Conservation (phyloP, 2,888 invertebrate genomes). For the Heteropelma amictum region DNA sequence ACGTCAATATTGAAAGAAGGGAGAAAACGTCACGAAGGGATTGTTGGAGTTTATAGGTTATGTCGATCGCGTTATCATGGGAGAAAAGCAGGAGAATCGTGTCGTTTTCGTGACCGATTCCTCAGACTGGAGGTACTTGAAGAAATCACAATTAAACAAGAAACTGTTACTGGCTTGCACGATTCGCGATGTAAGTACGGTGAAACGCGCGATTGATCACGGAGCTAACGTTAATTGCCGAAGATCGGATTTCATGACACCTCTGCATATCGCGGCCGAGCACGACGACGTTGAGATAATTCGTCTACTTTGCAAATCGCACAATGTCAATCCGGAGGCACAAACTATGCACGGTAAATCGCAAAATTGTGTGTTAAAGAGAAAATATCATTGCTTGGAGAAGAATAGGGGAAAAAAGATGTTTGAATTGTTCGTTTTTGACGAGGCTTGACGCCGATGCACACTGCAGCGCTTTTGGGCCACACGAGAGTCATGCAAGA, state of each 20-base stretch:
- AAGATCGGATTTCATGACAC: slow-evolving; percentile 45
- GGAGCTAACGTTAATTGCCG: slow-evolving; percentile 57
- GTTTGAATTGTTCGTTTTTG: too few relatives aligned
- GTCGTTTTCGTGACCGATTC: slow-evolving; percentile 7
- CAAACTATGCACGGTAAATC: slow-evolving; percentile 49
- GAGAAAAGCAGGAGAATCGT: slow-evolving; percentile 25
- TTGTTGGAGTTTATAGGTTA: too few relatives aligned
- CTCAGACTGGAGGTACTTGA: slow-evolving; percentile 25
- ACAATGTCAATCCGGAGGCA: slow-evolving; percentile 10
- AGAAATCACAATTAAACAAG: slow-evolving; percentile 44
- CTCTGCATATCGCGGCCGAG: slow-evolving; percentile 55
- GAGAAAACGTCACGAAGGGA: too few relatives aligned
- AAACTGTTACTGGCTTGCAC: slow-evolving; percentile 54
- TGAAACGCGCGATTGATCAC: slow-evolving; percentile 30
- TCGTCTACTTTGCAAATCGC: slow-evolving; percentile 36
- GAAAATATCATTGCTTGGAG: too few relatives aligned
- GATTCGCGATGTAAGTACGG: slow-evolving; percentile 43
- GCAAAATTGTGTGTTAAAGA: background rate
- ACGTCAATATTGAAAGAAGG: too few relatives aligned
- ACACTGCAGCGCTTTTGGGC: slow-evolving; percentile 54
- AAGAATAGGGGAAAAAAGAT: too few relatives aligned
- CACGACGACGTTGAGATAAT: slow-evolving; percentile 54
- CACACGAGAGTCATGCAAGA: slow-evolving; percentile 43
- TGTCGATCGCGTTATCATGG: slow-evolving; percentile 1
- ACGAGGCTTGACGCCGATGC: slow-evolving; percentile 56